Evolutionary conservation across 2,888 invertebrate genomes (phyloP).

Genomic region (Priocnemis perturbator): DNA sequence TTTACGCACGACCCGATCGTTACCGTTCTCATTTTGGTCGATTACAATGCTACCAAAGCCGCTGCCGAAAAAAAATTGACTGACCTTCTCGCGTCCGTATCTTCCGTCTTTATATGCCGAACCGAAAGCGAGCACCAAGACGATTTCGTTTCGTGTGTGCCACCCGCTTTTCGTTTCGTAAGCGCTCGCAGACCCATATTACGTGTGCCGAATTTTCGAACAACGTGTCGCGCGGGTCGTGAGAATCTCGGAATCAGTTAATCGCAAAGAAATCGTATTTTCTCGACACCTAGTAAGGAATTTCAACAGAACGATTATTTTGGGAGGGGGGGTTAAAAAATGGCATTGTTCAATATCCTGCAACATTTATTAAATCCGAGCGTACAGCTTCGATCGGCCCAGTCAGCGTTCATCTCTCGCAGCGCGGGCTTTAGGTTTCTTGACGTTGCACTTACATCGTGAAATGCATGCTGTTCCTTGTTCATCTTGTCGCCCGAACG

Average conservation of each 20-base stretch:
- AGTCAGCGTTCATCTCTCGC: too few species aligned
- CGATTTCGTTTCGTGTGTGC: slow-evolving; percentile 50
- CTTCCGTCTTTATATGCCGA: slow-evolving; percentile 56
- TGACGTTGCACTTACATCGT: too few species aligned
- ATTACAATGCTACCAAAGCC: slow-evolving; percentile 23
- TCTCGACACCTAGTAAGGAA: neutral
- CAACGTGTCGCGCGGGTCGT: neutral
- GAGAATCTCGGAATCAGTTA: neutral
- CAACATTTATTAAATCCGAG: too few species aligned
- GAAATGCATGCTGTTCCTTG: too few species aligned
- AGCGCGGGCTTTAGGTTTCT: too few species aligned
- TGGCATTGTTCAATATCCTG: too few species aligned
- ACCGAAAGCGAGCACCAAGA: slow-evolving; percentile 49
- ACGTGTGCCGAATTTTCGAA: slow-evolving; percentile 45
- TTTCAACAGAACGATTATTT: too few species aligned
- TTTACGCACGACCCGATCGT: neutral
- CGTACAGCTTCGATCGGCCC: too few species aligned
- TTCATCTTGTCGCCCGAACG: too few species aligned
- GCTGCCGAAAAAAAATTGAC: slow-evolving; percentile 42
- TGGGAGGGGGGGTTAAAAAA: too few species aligned
- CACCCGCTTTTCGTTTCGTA: slow-evolving; percentile 46
- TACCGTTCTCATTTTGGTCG: slow-evolving; percentile 46
- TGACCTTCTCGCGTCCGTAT: slow-evolving; percentile 34
- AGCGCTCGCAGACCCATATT: slow-evolving; percentile 46
- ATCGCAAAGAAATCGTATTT: neutral